Percentiles rank a stretch among this genome's conserved stretches.
phyloP scores from a whole-genome alignment of 2,113 vertebrate species.

The Mustela lutreola region DNA sequence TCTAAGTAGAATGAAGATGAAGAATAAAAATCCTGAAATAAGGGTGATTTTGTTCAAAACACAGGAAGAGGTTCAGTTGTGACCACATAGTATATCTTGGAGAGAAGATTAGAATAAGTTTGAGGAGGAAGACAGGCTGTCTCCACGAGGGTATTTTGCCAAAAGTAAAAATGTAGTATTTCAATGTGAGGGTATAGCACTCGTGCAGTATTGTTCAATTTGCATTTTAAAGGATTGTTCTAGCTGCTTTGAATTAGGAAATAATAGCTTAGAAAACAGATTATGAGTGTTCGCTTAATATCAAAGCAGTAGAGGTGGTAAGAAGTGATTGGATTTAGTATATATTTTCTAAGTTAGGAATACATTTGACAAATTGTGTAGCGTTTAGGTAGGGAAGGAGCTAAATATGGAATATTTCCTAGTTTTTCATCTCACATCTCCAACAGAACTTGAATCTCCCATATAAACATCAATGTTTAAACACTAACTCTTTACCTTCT shows the following conservation, averaged over 20 bases:
- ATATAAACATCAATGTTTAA: background rate
- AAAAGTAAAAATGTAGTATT: background rate
- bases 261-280: background rate
- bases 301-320: background rate
- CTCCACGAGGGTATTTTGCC: background rate
- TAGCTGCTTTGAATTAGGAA: background rate
- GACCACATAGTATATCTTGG: background rate
- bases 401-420: background rate
- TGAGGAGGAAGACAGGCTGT: background rate
- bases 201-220: background rate
- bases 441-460: background rate
- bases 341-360: background rate
- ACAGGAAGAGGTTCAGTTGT: background rate
- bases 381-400: background rate
- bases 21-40: background rate
- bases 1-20: slow-evolving; percentile 11
- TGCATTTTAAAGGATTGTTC: slow-evolving; percentile 19
- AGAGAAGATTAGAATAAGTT: background rate
- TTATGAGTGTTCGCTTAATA: background rate
- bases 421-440: background rate
- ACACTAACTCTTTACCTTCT: background rate
- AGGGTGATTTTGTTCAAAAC: background rate
- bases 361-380: background rate
- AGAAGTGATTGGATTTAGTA: background rate
- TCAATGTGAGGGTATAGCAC: background rate